Conservation (phyloP, 1,140 invertebrate genomes). For the Drosophila guanche region DNA sequence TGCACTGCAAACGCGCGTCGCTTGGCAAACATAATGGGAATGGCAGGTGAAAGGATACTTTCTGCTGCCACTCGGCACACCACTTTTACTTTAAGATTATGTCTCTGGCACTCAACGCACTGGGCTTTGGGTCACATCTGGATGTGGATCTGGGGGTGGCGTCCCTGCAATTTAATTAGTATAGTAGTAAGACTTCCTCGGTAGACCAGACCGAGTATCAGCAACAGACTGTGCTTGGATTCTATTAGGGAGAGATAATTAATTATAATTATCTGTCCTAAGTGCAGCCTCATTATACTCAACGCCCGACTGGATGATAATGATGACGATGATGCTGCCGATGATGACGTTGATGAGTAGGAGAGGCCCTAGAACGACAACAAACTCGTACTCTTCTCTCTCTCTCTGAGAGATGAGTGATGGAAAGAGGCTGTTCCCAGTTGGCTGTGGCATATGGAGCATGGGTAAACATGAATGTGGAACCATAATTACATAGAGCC, state of each 20-base stretch:
- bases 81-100: conserved; percentile 53
- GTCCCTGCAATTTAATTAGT: conserved; percentile 63
- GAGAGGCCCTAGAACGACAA: conserved; percentile 33
- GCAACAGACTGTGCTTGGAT: background rate
- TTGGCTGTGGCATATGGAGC: conserved; percentile 19
- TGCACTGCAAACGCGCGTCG: conserved; percentile 20
- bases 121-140: conserved; percentile 18
- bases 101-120: conserved; percentile 52
- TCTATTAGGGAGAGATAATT: conserved; percentile 71
- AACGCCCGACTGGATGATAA: conserved; percentile 24
- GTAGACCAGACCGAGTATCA: background rate
- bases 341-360: conserved; percentile 45
- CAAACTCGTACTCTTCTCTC: conserved; percentile 31
- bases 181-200: conserved; percentile 52
- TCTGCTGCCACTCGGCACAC: conserved; percentile 29
- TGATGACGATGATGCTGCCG: conserved; percentile 15
- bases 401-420: conserved; percentile 22
- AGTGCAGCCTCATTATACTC: conserved; percentile 69
- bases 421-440: background rate
- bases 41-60: conserved; percentile 49
- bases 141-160: background rate
- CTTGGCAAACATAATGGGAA: conserved; percentile 26
- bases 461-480: conserved; percentile 11
- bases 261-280: conserved; percentile 73
- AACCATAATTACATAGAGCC: conserved; percentile 37